Percentiles rank a stretch among this genome's conserved stretches.
Evolutionary conservation across 2,888 invertebrate genomes (phyloP).

Genomic region (Chrysodeixis includens): DNA sequence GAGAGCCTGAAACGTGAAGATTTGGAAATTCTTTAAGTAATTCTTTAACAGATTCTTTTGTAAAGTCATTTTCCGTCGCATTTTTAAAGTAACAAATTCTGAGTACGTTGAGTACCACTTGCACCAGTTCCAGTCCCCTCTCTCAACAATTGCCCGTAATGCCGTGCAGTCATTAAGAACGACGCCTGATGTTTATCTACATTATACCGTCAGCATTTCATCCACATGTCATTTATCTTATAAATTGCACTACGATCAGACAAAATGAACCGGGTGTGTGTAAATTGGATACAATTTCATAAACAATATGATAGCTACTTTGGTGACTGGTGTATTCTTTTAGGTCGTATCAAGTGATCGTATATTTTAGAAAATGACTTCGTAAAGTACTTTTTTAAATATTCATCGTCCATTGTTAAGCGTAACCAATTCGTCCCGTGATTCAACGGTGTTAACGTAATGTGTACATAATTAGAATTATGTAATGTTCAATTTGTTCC

Average conservation of each 20-base stretch:
- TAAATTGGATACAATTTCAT: slow-evolving; percentile 4
- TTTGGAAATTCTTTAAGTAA: too few relatives aligned
- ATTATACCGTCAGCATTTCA: slow-evolving; percentile 4
- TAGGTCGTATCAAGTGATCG: too few relatives aligned
- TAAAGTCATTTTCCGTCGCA: not conserved
- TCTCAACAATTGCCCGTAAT: slow-evolving; percentile 1
- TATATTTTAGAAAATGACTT: not conserved
- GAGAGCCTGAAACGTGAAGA: too few relatives aligned
- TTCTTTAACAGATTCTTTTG: not conserved
- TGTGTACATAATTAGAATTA: not conserved
- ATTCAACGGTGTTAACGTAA: not conserved
- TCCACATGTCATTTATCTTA: slow-evolving; percentile 4
- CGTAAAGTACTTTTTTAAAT: not conserved
- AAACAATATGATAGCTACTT: not conserved
- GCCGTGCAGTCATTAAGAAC: slow-evolving; percentile 2
- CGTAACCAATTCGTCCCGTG: not conserved
- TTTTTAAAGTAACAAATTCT: not conserved
- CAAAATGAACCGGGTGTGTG: slow-evolving; percentile 1
- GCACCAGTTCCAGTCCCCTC: not conserved
- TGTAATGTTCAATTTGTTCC: not conserved
- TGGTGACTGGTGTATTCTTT: not conserved
- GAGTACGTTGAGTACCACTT: not conserved
- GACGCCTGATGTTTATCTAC: slow-evolving; percentile 4
- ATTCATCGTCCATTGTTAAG: not conserved
- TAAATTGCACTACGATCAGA: slow-evolving; percentile 4